phyloP scores from a whole-genome alignment of 2,888 invertebrate genomes.

The Auanema sp. region DNA sequence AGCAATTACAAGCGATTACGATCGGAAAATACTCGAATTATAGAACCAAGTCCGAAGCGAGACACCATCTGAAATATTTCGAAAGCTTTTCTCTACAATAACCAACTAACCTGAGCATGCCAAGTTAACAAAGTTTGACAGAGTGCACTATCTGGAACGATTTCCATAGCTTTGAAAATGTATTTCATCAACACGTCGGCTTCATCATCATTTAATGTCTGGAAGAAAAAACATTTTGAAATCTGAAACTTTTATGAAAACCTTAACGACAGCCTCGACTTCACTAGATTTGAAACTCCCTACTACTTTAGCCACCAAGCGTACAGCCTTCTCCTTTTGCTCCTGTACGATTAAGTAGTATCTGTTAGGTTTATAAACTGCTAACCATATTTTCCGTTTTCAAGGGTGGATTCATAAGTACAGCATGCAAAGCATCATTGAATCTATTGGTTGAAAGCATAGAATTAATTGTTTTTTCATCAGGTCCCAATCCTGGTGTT shows the following conservation, averaged over 20 bases:
- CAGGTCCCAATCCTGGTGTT: slow-evolving; percentile 42
- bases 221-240: too few relatives aligned
- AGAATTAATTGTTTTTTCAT: slow-evolving; percentile 33
- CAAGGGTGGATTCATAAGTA: slow-evolving; percentile 51
- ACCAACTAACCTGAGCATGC: slow-evolving; percentile 46
- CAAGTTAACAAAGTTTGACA: slow-evolving; percentile 52
- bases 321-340: slow-evolving; percentile 46
- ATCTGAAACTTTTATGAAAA: slow-evolving; percentile 1
- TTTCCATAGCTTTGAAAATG: slow-evolving; percentile 59
- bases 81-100: neutral
- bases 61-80: slow-evolving; percentile 41
- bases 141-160: slow-evolving; percentile 46
- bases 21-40: slow-evolving; percentile 52
- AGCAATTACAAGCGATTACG: slow-evolving; percentile 35
- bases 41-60: slow-evolving; percentile 53
- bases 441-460: slow-evolving; percentile 36
- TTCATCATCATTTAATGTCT: slow-evolving; percentile 49
- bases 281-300: slow-evolving; percentile 52
- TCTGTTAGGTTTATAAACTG: neutral
- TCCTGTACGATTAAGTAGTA: slow-evolving; percentile 23
- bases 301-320: slow-evolving; percentile 49
- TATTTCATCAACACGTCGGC: slow-evolving; percentile 59
- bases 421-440: slow-evolving; percentile 54
- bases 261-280: slow-evolving; percentile 47
- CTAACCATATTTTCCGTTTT: slow-evolving; percentile 56